phyloP scores from a whole-genome alignment of 1,140 invertebrate genomes.

The Rhopalosiphum padi region DNA sequence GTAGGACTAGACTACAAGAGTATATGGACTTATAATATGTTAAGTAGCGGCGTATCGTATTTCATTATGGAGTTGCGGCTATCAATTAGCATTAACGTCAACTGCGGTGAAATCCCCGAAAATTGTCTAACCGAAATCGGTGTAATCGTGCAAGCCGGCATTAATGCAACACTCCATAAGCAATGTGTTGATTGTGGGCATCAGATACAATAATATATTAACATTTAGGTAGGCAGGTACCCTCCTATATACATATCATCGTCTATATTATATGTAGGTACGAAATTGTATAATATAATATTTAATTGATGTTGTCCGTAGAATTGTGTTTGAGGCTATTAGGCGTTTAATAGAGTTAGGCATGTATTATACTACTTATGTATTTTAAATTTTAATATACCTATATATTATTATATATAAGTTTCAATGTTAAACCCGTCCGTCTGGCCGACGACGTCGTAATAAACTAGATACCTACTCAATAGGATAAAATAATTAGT shows the following conservation, averaged over 20 bases:
- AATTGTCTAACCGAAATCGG: conserved; percentile 42
- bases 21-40: conserved; percentile 36
- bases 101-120: conserved; percentile 47
- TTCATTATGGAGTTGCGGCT: conserved; percentile 37
- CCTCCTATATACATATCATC: background rate
- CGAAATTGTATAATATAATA: background rate
- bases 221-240: background rate
- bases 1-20: background rate
- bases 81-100: conserved; percentile 57
- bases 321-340: conserved; percentile 20
- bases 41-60: conserved; percentile 55
- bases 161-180: background rate
- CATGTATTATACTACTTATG: background rate
- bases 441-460: background rate
- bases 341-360: background rate
- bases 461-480: conserved; percentile 14
- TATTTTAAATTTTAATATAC: background rate
- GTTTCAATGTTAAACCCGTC: background rate
- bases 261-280: background rate
- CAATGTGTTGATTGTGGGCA: conserved; percentile 34
- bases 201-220: background rate
- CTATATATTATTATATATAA: background rate
- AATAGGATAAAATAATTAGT: conserved; percentile 25
- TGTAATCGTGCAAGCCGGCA: conserved; percentile 35
- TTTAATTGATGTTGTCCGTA: conserved; percentile 21